Evolutionary conservation across 2,113 vertebrate species (phyloP).

Genomic region (Paradoxurus hermaphroditus): DNA sequence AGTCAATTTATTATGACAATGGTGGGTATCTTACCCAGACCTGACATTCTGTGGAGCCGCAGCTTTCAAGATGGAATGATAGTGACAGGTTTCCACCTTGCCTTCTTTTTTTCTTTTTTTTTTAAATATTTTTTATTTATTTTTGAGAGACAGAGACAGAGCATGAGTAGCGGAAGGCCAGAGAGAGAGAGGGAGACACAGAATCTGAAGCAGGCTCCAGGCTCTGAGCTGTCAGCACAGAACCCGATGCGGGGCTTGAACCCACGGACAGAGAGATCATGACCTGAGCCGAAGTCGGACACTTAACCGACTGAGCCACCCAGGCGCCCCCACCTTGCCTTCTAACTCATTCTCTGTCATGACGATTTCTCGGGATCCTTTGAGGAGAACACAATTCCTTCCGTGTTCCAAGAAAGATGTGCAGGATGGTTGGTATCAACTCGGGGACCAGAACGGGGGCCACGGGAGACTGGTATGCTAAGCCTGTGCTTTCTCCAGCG

Average conservation of each 20-base stretch:
- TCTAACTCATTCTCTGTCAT: neutral
- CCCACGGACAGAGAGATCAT: too few species aligned
- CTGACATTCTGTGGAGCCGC: neutral
- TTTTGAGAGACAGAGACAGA: too few species aligned
- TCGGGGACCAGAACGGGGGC: neutral
- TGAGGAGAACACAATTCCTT: neutral
- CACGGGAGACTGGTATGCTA: neutral
- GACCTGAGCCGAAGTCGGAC: too few species aligned
- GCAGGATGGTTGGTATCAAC: neutral
- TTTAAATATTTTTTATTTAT: too few species aligned
- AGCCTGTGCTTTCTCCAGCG: neutral
- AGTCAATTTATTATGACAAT: neutral
- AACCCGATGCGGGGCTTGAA: too few species aligned
- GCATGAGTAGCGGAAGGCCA: too few species aligned
- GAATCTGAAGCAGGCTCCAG: too few species aligned
- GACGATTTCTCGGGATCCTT: neutral
- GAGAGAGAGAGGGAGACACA: too few species aligned
- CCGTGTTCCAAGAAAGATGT: neutral
- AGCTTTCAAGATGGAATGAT: neutral
- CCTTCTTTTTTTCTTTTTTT: too few species aligned
- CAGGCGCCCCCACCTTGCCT: neutral
- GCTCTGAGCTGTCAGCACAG: too few species aligned
- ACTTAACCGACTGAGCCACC: too few species aligned
- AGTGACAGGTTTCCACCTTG: neutral
- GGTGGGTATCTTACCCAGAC: neutral